A percentile compares a stretch with the other conserved stretches of the same genome.
These are phyloP conservation scores for Nomada lathburiana DNA, from an alignment of 2,888 invertebrate species.

Conservation along the genomic window DNA sequence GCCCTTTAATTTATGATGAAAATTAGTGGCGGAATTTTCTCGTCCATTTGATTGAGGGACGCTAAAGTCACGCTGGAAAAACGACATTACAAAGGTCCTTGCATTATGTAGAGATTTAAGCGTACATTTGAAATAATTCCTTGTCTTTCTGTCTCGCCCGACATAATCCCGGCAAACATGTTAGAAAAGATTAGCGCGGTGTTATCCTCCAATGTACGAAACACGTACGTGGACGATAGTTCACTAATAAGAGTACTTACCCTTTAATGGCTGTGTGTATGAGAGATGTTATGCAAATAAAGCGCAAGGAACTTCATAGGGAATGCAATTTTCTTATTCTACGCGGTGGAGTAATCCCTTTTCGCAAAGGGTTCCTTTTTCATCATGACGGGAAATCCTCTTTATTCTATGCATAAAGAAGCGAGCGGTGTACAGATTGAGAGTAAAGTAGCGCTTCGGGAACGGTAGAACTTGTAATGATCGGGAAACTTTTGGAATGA, in stretches of 20 bases:
- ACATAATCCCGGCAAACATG: conserved; percentile 30
- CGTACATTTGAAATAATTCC: conserved; percentile 34
- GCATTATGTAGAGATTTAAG: conserved; percentile 9
- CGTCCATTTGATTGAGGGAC: not conserved
- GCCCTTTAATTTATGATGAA: not conserved
- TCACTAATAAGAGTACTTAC: conserved; percentile 21
- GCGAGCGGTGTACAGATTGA: not conserved
- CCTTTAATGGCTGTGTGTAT: conserved; percentile 21
- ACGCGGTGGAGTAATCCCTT: not conserved
- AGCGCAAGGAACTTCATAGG: conserved; percentile 3
- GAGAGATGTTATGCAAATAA: conserved; percentile 17
- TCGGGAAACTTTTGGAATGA: conserved; percentile 32
- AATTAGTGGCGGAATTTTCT: not conserved
- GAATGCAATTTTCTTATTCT: conserved; percentile 16
- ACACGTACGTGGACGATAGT: conserved; percentile 19
- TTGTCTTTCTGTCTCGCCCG: not conserved
- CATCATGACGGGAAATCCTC: not conserved
- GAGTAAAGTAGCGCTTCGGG: not conserved
- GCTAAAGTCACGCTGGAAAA: not conserved
- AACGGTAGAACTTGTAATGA: conserved; percentile 4
- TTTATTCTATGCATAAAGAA: not conserved
- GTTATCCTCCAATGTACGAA: conserved; percentile 14
- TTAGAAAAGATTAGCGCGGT: conserved; percentile 34
- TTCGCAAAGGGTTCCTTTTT: not conserved
- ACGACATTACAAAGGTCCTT: conserved; percentile 5